These are phyloP conservation scores for Morone saxatilis DNA, from an alignment of 2,113 vertebrate species.

Conservation along the genomic window DNA sequence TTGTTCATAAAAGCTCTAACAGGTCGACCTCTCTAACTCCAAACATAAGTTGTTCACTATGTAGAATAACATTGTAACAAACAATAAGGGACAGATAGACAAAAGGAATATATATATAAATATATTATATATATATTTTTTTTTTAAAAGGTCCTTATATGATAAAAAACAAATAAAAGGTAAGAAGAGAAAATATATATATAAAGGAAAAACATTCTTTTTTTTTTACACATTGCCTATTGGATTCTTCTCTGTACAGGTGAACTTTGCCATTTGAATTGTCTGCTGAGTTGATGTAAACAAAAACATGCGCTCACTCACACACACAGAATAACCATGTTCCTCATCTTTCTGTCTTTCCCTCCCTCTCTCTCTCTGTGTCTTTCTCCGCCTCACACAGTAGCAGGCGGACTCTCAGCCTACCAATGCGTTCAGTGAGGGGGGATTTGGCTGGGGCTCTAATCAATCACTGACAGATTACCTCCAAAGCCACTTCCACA, in stretches of 20 bases:
- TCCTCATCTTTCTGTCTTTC: slow-evolving; percentile 23
- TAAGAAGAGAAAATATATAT: not conserved
- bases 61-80: not conserved
- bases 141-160: not conserved
- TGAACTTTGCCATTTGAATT: slow-evolving; percentile 18
- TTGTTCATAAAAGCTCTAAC: not conserved
- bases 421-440: slow-evolving; percentile 78
- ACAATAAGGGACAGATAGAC: not conserved
- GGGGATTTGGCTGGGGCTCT: slow-evolving; percentile 87
- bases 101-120: not conserved
- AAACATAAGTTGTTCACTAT: not conserved
- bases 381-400: slow-evolving; percentile 39
- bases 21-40: not conserved
- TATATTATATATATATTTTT: no score
- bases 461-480: slow-evolving; percentile 99
- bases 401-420: slow-evolving; percentile 63
- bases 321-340: not conserved
- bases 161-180: not conserved
- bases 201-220: not conserved
- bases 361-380: not conserved
- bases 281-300: not conserved
- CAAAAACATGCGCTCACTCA: not conserved
- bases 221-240: not conserved
- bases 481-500: slow-evolving; percentile 99
- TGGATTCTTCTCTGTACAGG: not conserved